Conservation (phyloP, 2,888 invertebrate genomes). For the Drosophila suboccidentalis region DNA sequence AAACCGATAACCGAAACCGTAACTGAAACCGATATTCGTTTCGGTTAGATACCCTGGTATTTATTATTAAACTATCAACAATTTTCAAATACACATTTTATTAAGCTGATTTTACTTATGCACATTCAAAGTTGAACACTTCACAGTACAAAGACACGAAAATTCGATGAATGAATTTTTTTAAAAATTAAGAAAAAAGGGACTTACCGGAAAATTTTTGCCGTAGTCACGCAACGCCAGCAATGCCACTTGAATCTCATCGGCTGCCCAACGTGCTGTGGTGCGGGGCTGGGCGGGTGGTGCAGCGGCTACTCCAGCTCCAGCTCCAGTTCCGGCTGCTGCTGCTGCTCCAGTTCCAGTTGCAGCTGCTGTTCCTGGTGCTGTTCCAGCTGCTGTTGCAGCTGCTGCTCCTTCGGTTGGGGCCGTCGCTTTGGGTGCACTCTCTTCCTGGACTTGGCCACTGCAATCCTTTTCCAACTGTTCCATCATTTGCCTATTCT, state of each 20-base stretch:
- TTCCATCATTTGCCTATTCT: constrained; percentile 95
- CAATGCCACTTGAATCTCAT: constrained; percentile 95
- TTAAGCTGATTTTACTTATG: too few species aligned
- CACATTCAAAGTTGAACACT: too few species aligned
- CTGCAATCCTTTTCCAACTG: constrained; percentile 70
- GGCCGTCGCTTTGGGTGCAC: constrained; percentile 86
- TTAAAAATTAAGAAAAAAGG: neutral
- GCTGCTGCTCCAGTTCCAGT: neutral
- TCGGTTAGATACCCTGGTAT: too few species aligned
- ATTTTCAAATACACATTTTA: too few species aligned
- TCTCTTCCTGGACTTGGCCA: constrained; percentile 50
- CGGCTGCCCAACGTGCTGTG: constrained; percentile 96
- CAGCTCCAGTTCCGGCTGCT: neutral
- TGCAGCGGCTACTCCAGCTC: constrained; percentile 84
- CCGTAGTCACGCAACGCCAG: constrained; percentile 94
- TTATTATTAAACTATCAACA: too few species aligned
- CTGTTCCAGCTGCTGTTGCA: neutral
- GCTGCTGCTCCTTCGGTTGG: constrained; percentile 84
- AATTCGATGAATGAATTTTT: too few species aligned
- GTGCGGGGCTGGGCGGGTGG: constrained; percentile 88
- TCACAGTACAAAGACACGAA: too few species aligned
- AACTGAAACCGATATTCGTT: too few species aligned
- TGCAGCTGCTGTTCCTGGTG: neutral
- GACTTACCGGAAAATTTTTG: constrained; percentile 92
- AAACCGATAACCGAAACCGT: too few species aligned